Evolutionary conservation across 30 jellyfish, hydroid and myxozoan species (phyloP).

Genomic region (Turritopsis dohrnii): DNA sequence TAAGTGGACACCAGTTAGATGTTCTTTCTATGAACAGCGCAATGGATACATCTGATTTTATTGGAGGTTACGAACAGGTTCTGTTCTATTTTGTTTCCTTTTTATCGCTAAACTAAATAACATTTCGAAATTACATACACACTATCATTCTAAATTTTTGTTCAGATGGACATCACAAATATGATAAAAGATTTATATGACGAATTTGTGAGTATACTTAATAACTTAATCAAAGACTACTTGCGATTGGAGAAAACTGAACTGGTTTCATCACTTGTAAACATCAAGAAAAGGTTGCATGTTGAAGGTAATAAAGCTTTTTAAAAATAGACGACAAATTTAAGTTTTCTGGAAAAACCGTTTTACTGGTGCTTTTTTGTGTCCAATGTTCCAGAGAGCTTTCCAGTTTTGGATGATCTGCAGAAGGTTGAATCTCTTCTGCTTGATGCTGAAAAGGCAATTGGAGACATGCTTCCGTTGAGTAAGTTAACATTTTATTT

Average conservation of each 20-base stretch:
- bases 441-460: background rate
- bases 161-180: background rate
- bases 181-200: background rate
- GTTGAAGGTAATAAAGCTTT: background rate
- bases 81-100: background rate
- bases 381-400: background rate
- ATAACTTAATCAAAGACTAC: background rate
- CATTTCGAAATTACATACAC: background rate
- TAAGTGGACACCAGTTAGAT: constrained; percentile 60
- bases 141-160: background rate
- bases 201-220: background rate
- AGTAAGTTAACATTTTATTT: background rate
- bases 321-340: no score
- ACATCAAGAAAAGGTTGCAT: background rate
- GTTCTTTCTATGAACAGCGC: constrained; percentile 73
- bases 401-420: background rate
- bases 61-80: constrained; percentile 98
- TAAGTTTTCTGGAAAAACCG: background rate
- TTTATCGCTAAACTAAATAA: background rate
- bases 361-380: background rate
- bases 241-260: background rate
- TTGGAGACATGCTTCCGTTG: background rate
- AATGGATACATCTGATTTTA: constrained; percentile 88
- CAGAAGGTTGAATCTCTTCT: background rate
- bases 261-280: background rate